phyloP scores from a whole-genome alignment of 2,113 vertebrate species.

The Danionella cerebrum region DNA sequence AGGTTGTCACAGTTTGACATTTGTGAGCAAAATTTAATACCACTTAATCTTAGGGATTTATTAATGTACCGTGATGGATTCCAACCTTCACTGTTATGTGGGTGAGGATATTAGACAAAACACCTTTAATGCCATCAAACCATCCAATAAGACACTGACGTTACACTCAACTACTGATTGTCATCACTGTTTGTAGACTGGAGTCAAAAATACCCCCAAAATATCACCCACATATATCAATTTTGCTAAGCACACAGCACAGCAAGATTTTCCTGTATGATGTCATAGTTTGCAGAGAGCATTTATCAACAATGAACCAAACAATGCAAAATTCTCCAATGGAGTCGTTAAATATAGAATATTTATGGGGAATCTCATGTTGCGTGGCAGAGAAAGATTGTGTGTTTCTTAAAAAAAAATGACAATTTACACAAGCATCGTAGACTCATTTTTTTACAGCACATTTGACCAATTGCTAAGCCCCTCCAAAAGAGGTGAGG shows the following conservation, averaged over 20 bases:
- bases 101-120: neutral
- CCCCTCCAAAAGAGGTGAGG: no score
- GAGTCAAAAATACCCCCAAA: slow-evolving; percentile 13
- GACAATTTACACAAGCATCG: no score
- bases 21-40: neutral
- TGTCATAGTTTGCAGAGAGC: neutral
- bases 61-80: slow-evolving; percentile 5
- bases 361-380: neutral
- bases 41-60: neutral
- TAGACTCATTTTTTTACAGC: no score
- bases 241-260: neutral
- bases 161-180: slow-evolving; percentile 34
- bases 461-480: no score
- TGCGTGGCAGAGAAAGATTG: neutral
- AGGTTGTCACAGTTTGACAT: slow-evolving; percentile 48
- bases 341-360: neutral
- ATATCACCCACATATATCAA: slow-evolving; percentile 13
- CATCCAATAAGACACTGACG: slow-evolving; percentile 14
- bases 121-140: slow-evolving; percentile 15
- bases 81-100: neutral
- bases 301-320: neutral
- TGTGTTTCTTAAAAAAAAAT: no score
- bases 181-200: slow-evolving; percentile 36
- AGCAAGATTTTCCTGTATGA: neutral
- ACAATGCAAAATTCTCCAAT: neutral